Percentiles rank a stretch among this genome's conserved stretches.
Conservation (phyloP, 2,888 invertebrate species). For the Campopleginae sp. region DNA sequence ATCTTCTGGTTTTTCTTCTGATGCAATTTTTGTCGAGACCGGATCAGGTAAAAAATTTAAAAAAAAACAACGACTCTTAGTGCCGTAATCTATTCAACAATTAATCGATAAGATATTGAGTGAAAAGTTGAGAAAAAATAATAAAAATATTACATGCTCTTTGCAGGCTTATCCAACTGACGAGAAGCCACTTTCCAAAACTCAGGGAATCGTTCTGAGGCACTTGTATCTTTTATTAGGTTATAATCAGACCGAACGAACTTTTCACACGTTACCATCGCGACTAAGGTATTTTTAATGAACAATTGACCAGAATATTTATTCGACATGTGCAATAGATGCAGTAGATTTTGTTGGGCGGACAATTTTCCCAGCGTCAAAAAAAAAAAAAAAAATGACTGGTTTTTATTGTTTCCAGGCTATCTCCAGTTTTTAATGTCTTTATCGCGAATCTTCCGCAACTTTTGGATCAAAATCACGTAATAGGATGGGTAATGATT, state of each 20-base stretch:
- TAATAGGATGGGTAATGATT: constrained; percentile 95
- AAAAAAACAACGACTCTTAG: background rate
- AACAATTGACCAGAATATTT: background rate
- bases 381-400: background rate
- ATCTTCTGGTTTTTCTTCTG: constrained; percentile 96
- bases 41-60: constrained; percentile 86
- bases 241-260: constrained; percentile 95
- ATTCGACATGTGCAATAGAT: background rate
- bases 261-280: constrained; percentile 95
- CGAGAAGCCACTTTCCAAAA: constrained; percentile 91
- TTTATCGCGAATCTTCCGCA: constrained; percentile 97
- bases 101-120: background rate
- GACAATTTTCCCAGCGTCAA: background rate
- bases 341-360: background rate
- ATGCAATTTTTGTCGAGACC: constrained; percentile 97
- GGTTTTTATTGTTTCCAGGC: constrained; percentile 85
- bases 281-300: constrained; percentile 88
- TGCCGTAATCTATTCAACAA: background rate
- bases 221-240: constrained; percentile 97
- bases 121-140: background rate
- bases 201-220: constrained; percentile 94
- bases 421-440: constrained; percentile 97
- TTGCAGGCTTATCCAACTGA: constrained; percentile 92
- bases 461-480: constrained; percentile 97
- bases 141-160: background rate